Evolutionary conservation across 2,797 vertebrate species (phyloP).

Genomic region (Threskiornis aethiopicus): DNA sequence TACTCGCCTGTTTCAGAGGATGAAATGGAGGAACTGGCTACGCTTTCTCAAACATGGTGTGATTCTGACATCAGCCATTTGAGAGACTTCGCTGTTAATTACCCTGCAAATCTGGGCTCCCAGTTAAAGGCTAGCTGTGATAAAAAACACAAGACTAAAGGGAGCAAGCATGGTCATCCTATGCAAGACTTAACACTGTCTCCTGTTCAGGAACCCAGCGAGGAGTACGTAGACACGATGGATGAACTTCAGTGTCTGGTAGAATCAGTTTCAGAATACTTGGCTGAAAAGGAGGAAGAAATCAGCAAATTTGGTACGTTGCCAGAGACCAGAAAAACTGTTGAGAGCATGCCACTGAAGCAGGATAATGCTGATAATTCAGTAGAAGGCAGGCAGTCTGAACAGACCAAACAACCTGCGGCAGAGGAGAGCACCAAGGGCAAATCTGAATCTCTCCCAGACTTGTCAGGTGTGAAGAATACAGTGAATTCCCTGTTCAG

Average conservation of each 20-base stretch:
- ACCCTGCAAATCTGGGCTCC: neutral
- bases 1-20: slow-evolving; percentile 76
- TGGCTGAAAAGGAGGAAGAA: slow-evolving; percentile 94
- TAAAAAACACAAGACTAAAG: neutral
- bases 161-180: neutral
- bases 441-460: slow-evolving; percentile 65
- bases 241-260: slow-evolving; percentile 91
- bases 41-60: slow-evolving; percentile 48
- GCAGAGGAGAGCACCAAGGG: slow-evolving; percentile 66
- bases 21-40: slow-evolving; percentile 76
- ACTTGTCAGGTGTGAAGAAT: slow-evolving; percentile 83
- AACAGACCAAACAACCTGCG: slow-evolving; percentile 60
- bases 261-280: slow-evolving; percentile 92
- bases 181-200: slow-evolving; percentile 64
- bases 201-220: slow-evolving; percentile 75
- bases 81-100: slow-evolving; percentile 33
- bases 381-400: slow-evolving; percentile 58
- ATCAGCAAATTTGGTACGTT: slow-evolving; percentile 86
- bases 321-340: slow-evolving; percentile 72
- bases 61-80: slow-evolving; percentile 34
- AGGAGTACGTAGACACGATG: slow-evolving; percentile 86
- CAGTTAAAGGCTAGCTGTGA: slow-evolving; percentile 18
- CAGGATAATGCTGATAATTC: slow-evolving; percentile 73
- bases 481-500: slow-evolving; percentile 85
- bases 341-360: neutral